Percentiles rank a stretch among this genome's conserved stretches.
These are phyloP conservation scores for Pseudopipra pipra DNA, from an alignment of 2,113 vertebrate species.

Conservation along the genomic window DNA sequence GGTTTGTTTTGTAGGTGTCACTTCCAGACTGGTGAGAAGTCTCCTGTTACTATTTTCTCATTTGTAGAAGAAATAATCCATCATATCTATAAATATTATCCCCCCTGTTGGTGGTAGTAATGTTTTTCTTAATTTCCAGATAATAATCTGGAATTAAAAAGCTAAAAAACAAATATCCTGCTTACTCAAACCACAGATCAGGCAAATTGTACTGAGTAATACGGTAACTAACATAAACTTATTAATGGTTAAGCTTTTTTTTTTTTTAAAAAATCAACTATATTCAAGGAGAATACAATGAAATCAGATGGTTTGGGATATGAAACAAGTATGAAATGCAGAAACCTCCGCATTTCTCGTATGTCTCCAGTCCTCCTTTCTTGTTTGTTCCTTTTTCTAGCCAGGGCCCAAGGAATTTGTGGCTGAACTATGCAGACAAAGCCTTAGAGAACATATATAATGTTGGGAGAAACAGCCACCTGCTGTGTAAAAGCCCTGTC, in stretches of 20 bases:
- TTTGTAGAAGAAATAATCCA: neutral
- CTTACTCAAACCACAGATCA: neutral
- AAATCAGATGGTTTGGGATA: neutral
- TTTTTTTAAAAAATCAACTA: neutral
- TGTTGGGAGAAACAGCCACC: fast-evolving
- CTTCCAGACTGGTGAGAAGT: fast-evolving
- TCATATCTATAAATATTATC: neutral
- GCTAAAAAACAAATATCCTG: neutral
- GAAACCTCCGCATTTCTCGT: neutral
- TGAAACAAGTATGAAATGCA: neutral
- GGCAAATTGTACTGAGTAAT: neutral
- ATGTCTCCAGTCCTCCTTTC: neutral
- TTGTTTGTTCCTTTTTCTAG: neutral
- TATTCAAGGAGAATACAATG: neutral
- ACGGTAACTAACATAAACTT: fast-evolving
- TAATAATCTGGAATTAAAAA: neutral
- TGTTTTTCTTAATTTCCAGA: neutral
- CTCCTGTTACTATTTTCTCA: fast-evolving
- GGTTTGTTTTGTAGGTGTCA: fast-evolving
- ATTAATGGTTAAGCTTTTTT: neutral
- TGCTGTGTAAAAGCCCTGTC: neutral
- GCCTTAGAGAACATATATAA: neutral
- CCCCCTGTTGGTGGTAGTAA: fast-evolving
- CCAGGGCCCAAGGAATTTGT: neutral
- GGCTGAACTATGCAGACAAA: neutral